phyloP scores from a whole-genome alignment of 2,113 vertebrate species.

The human (Homo sapiens) region GRCh38 chr15:81202001-81202500 shows the following conservation, averaged over 20 bases:
- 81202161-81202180: not conserved
- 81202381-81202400: not conserved
- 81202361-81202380: not conserved
- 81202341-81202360: not conserved
- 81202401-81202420: not conserved
- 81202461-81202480: no score
- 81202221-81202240: not conserved
- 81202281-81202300: accelerated
- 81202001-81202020: accelerated
- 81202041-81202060: accelerated
- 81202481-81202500: no score
- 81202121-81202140: not conserved
- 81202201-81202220: not conserved
- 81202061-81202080: no score
- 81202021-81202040: not conserved
- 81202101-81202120: no score
- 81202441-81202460: not conserved
- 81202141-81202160: accelerated
- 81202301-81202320: not conserved
- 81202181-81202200: not conserved
- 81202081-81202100: not conserved
- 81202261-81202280: not conserved
- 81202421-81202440: not conserved
- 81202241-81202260: not conserved
- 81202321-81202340: no score